phyloP scores from a whole-genome alignment of 2,113 vertebrate genomes.

The Pimephales promelas region DNA sequence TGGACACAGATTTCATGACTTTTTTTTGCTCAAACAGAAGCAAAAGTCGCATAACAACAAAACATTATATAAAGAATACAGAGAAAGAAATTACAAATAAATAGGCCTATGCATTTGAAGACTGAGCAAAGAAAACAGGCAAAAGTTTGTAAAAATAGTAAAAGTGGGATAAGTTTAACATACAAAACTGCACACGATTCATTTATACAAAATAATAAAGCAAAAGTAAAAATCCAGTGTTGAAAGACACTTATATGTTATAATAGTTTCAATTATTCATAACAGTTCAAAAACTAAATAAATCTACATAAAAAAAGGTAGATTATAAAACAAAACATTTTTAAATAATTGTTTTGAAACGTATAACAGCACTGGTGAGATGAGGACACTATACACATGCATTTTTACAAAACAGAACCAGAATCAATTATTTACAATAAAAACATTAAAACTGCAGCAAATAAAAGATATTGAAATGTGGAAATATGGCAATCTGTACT shows the following conservation, averaged over 20 bases:
- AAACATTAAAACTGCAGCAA: background rate
- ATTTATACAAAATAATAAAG: conserved; percentile 6
- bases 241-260: conserved; percentile 53
- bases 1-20: conserved; percentile 43
- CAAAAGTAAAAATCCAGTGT: conserved; percentile 30
- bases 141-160: conserved; percentile 5
- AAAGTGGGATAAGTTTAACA: background rate
- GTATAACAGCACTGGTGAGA: background rate
- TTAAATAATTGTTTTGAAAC: background rate
- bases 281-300: background rate
- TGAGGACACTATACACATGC: background rate
- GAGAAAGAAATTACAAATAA: conserved; percentile 52
- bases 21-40: background rate
- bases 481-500: background rate
- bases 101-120: conserved; percentile 53
- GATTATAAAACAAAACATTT: background rate
- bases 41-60: conserved; percentile 2
- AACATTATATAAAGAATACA: background rate
- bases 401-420: background rate
- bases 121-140: conserved; percentile 29
- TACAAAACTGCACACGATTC: background rate
- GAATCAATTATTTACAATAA: background rate
- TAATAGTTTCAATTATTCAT: background rate
- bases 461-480: background rate
- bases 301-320: background rate